Conservation (phyloP, 2,797 vertebrate genomes). For the Macrochelys suwanniensis region DNA sequence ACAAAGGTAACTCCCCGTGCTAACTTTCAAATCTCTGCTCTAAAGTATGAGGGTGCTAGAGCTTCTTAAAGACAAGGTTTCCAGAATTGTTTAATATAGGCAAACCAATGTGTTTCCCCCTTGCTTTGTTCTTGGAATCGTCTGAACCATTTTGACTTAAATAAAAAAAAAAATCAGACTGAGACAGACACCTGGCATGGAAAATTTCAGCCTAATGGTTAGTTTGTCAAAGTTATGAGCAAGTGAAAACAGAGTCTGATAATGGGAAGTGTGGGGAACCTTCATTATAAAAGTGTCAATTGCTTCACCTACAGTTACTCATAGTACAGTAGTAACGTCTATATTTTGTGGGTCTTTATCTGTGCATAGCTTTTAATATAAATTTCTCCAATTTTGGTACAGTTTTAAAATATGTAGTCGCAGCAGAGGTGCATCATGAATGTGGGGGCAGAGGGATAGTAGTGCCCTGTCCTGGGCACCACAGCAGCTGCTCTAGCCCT, state of each 20-base stretch:
- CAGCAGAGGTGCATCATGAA: neutral
- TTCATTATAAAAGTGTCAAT: neutral
- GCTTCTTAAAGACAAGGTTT: neutral
- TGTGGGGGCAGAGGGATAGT: neutral
- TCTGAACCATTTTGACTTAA: neutral
- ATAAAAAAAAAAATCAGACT: neutral
- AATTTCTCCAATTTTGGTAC: neutral
- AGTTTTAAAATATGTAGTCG: neutral
- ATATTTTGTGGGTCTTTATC: neutral
- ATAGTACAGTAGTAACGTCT: neutral
- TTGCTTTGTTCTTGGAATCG: neutral
- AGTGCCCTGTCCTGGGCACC: too few relatives aligned
- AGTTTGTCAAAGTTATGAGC: neutral
- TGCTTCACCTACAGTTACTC: neutral
- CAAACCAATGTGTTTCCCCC: neutral
- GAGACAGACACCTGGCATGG: neutral
- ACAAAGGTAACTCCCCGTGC: too few relatives aligned
- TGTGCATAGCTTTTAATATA: neutral
- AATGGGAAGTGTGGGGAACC: neutral
- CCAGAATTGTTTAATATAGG: neutral
- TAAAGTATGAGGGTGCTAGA: neutral
- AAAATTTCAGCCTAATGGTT: neutral
- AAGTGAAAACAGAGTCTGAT: neutral
- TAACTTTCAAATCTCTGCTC: neutral
- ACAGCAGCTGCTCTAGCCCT: too few relatives aligned